Evolutionary conservation across 1,140 invertebrate genomes (phyloP).

Genomic region (Batillaria attramentaria): DNA sequence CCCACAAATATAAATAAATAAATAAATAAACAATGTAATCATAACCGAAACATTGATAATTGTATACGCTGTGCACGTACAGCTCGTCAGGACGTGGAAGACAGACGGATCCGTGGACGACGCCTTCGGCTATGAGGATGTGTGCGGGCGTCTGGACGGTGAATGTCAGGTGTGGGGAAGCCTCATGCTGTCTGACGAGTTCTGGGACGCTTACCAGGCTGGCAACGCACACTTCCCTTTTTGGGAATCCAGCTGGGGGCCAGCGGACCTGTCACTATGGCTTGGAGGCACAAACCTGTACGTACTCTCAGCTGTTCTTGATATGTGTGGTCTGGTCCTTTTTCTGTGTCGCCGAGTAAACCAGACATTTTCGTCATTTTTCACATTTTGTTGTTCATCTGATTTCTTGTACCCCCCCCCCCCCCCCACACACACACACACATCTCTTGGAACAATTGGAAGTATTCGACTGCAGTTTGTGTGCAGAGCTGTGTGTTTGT

Average conservation of each 20-base stretch:
- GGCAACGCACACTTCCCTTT: conserved; percentile 13
- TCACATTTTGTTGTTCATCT: not conserved
- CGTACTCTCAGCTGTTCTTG: not conserved
- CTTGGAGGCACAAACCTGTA: conserved; percentile 7
- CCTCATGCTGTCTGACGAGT: conserved; percentile 10
- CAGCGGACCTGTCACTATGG: conserved; percentile 20
- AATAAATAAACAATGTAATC: too few relatives aligned
- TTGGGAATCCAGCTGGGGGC: conserved; percentile 14
- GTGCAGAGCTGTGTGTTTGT: too few relatives aligned
- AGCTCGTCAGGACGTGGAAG: not conserved
- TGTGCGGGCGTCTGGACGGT: conserved; percentile 24
- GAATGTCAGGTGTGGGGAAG: conserved; percentile 30
- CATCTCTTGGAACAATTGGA: not conserved
- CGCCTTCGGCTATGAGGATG: conserved; percentile 24
- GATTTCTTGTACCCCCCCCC: not conserved
- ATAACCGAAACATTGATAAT: too few relatives aligned
- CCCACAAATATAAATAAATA: too few relatives aligned
- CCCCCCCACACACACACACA: not conserved
- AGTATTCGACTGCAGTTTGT: not conserved
- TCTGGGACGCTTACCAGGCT: conserved; percentile 16
- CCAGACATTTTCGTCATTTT: not conserved
- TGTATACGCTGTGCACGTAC: too few relatives aligned
- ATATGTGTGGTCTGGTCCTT: too few relatives aligned
- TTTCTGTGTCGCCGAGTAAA: not conserved
- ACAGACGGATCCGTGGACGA: not conserved